phyloP scores from a whole-genome alignment of 2,888 invertebrate genomes.

The Acanthococcus lagerstroemiae region DNA sequence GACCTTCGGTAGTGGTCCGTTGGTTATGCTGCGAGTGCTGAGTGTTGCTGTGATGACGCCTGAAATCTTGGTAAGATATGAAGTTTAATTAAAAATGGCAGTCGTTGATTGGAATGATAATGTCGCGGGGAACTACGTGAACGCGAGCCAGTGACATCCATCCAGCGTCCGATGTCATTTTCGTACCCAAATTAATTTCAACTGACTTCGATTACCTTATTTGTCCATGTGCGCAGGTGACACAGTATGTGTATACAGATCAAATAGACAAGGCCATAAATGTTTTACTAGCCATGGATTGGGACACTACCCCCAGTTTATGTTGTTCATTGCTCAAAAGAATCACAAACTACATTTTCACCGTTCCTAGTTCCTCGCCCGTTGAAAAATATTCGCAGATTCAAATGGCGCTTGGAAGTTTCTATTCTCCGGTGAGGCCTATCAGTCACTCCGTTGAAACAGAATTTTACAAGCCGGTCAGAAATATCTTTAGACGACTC shows the following conservation, averaged over 20 bases:
- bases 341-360: conserved; percentile 57
- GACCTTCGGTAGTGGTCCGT: conserved; percentile 45
- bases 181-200: conserved; percentile 14
- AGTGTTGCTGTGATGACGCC: conserved; percentile 43
- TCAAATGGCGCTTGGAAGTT: conserved; percentile 70
- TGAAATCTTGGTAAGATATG: conserved; percentile 49
- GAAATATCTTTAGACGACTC: conserved; percentile 73
- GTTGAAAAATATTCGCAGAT: conserved; percentile 55
- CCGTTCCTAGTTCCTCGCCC: conserved; percentile 48
- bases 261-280: conserved; percentile 60
- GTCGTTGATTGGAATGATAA: too few species aligned
- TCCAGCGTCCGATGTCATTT: too few species aligned
- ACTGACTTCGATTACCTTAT: not conserved
- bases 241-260: conserved; percentile 49
- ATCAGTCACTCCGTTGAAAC: conserved; percentile 57
- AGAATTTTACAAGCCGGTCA: conserved; percentile 60
- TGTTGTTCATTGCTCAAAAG: conserved; percentile 65
- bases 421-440: conserved; percentile 58
- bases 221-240: not conserved
- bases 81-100: too few species aligned
- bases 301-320: conserved; percentile 64
- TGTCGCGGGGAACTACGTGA: too few species aligned
- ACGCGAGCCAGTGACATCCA: too few species aligned
- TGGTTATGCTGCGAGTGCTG: conserved; percentile 48
- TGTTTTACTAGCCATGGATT: conserved; percentile 58